Evolutionary conservation across 1,140 invertebrate species (phyloP), one percentile per base, ranked within the genome.

Genomic region (Hirudo medicinalis): DNA sequence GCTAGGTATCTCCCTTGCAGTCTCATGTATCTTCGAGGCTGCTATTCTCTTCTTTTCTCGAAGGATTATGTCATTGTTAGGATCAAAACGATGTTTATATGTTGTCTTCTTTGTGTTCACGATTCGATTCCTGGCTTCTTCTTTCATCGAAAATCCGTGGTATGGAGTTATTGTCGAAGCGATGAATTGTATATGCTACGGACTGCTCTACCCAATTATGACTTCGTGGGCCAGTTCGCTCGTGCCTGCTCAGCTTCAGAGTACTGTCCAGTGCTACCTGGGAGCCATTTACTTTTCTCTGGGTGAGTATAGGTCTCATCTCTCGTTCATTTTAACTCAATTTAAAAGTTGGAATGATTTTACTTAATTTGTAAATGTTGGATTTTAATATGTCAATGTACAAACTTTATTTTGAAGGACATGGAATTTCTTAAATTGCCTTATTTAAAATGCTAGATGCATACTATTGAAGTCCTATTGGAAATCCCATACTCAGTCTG

Each of bases 121-220:
- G 67, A 76, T 88, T 0, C 86, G 92, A 63, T 92, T 92, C 77
- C 84, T 92, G 72, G 80, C 88, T 3, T 95, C 95, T 79, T 93
- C 91, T 8, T 79, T 89, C 40, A 80, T 94, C 40, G 83, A 83
- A 1, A 88, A 91, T 80, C 87, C 89, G 0, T 78, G 75, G 77
- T 40, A 53, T 93, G 86, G 90, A 69, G 82, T 96, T 70, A 87
- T 91, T 3, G 86, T 95, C 43, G 92, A 95, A 81, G 79, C 92
- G 71, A 81, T 91, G 11, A 91, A 94, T 82, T 91, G 91, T 20
- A 82, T 93, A 13, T 91, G 91, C 0, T 91, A 91, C 78, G 91
- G 92, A 17, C 84, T 95, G 72, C 90, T 91, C 78, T 95, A 91
- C 83, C 87, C 91, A 0, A 89, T 90, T 13, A 91, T 94, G 87